These are phyloP conservation scores for Molossus molossus DNA, from an alignment of 2,797 vertebrate species.

Conservation along the genomic window DNA sequence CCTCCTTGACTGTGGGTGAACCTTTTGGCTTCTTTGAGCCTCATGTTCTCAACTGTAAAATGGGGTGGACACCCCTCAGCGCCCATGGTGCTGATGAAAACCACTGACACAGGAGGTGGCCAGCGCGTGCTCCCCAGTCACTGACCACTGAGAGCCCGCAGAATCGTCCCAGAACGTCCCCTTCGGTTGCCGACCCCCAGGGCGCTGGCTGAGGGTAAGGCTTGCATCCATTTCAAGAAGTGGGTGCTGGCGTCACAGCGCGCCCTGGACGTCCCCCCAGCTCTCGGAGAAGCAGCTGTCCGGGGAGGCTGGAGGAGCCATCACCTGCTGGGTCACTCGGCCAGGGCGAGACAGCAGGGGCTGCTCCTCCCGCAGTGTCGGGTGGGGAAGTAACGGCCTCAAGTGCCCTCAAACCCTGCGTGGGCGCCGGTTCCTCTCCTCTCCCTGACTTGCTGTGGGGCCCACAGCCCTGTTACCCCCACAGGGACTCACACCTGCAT, in stretches of 20 bases:
- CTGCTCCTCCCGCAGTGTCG: no score
- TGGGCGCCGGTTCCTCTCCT: background rate
- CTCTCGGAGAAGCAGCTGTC: background rate
- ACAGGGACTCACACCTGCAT: background rate
- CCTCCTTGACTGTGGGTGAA: background rate
- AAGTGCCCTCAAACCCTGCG: fast-evolving
- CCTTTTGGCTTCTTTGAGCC: background rate
- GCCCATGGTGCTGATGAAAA: no score
- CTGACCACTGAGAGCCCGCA: no score
- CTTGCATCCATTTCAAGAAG: background rate
- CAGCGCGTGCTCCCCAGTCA: no score
- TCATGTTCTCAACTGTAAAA: background rate
- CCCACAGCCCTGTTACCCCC: background rate
- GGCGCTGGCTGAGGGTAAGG: background rate
- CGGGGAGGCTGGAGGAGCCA: background rate
- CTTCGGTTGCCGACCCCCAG: background rate
- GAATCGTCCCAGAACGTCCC: background rate
- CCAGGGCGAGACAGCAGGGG: no score
- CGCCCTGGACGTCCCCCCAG: background rate
- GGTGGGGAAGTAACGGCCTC: background rate
- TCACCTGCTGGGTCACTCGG: background rate
- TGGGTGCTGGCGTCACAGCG: background rate
- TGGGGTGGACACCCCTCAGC: background rate
- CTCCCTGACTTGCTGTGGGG: fast-evolving
- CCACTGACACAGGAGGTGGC: no score